Evolutionary conservation across 2,113 vertebrate species (phyloP).

Genomic region (Azemiops feae): DNA sequence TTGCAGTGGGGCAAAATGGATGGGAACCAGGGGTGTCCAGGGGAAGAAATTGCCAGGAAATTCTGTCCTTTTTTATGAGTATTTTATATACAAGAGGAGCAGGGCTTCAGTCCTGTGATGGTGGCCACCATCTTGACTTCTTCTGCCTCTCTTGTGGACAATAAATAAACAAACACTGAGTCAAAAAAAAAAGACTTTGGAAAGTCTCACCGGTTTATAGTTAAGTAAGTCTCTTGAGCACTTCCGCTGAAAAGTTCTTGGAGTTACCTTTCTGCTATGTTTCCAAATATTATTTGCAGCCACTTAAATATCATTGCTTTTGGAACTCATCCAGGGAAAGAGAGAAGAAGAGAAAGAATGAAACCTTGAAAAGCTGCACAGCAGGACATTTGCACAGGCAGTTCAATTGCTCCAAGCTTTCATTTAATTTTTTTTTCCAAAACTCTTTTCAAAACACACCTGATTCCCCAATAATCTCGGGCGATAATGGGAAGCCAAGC

Average conservation of each 20-base stretch:
- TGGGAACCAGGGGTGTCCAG: background rate
- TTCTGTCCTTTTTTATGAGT: background rate
- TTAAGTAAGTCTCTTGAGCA: background rate
- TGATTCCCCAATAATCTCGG: background rate
- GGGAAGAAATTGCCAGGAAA: background rate
- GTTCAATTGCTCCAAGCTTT: background rate
- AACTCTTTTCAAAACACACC: background rate
- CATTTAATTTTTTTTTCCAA: background rate
- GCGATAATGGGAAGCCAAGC: background rate
- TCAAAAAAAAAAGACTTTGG: background rate
- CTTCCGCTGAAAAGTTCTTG: background rate
- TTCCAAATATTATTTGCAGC: background rate
- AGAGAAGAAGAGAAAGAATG: too few relatives aligned
- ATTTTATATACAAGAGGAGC: background rate
- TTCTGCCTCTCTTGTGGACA: background rate
- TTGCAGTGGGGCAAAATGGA: background rate
- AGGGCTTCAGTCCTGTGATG: background rate
- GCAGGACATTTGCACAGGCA: background rate
- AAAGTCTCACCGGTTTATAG: background rate
- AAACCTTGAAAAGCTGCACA: background rate
- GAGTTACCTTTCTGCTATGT: background rate
- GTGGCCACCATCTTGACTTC: background rate
- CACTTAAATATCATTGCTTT: slow-evolving; percentile 4
- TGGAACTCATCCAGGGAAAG: background rate
- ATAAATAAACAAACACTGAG: background rate